phyloP scores from a whole-genome alignment of 2,797 vertebrate species.

The Myotis findleyi region DNA sequence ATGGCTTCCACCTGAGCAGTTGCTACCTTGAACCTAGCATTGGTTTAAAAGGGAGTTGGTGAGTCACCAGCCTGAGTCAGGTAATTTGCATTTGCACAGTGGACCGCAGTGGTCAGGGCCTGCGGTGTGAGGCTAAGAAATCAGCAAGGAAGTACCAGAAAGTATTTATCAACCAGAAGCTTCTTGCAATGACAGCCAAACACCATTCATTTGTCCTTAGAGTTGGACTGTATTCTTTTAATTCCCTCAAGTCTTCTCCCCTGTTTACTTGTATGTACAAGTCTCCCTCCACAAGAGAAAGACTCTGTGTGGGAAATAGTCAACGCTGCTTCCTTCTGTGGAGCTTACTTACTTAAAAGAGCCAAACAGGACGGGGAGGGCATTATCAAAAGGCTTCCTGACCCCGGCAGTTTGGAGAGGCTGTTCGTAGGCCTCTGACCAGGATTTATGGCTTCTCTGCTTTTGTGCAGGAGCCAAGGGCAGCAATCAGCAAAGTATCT shows the following conservation, averaged over 20 bases:
- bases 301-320: not conserved
- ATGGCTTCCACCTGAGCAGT: constrained; percentile 56
- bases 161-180: constrained; percentile 48
- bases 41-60: constrained; percentile 70
- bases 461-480: not conserved
- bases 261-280: not conserved
- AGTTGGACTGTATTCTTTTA: not conserved
- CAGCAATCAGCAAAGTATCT: not conserved
- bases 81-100: constrained; percentile 55
- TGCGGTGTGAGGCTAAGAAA: constrained; percentile 34
- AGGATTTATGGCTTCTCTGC: not conserved
- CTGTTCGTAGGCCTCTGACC: not conserved
- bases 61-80: constrained; percentile 69
- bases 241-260: not conserved
- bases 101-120: constrained; percentile 46
- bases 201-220: not conserved
- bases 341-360: not conserved
- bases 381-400: not conserved
- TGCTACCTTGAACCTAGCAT: not conserved
- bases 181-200: not conserved
- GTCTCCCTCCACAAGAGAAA: not conserved
- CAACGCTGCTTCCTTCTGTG: not conserved
- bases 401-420: not conserved
- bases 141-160: constrained; percentile 67
- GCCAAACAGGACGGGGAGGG: not conserved